Percentiles rank a stretch among this genome's conserved stretches.
Evolutionary conservation across 2,113 vertebrate species (phyloP).

Genomic region (Zosterops lateralis): DNA sequence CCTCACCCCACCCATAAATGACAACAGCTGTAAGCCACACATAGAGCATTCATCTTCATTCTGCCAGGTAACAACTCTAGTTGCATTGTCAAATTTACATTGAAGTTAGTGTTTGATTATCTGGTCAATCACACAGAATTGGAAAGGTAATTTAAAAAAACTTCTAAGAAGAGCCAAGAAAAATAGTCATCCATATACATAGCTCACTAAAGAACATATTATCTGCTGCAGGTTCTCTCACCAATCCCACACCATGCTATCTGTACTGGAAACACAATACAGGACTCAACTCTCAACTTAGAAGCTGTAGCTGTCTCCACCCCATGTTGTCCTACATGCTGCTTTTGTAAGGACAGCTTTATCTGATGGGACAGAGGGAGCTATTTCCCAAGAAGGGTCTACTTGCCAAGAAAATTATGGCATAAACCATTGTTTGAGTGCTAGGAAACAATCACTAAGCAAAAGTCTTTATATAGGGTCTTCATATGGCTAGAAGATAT

Average conservation of each 20-base stretch:
- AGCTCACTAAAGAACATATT: not conserved
- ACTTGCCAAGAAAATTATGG: not conserved
- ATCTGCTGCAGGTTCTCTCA: not conserved
- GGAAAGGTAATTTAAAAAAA: not conserved
- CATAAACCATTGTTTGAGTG: not conserved
- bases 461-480: not conserved
- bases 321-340: not conserved
- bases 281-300: not conserved
- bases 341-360: not conserved
- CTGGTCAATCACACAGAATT: not conserved
- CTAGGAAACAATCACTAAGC: not conserved
- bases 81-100: not conserved
- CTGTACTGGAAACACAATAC: not conserved
- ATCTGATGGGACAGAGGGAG: not conserved
- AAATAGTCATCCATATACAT: not conserved
- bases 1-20: not conserved
- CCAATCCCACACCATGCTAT: fast-evolving
- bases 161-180: not conserved
- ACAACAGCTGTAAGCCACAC: not conserved
- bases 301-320: not conserved
- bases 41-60: not conserved
- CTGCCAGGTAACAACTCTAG: not conserved
- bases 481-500: not conserved
- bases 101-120: not conserved
- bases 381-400: not conserved